Base-by-base conservation (phyloP, 2,113 vertebrate genomes). In the Phycodurus eques region DNA sequence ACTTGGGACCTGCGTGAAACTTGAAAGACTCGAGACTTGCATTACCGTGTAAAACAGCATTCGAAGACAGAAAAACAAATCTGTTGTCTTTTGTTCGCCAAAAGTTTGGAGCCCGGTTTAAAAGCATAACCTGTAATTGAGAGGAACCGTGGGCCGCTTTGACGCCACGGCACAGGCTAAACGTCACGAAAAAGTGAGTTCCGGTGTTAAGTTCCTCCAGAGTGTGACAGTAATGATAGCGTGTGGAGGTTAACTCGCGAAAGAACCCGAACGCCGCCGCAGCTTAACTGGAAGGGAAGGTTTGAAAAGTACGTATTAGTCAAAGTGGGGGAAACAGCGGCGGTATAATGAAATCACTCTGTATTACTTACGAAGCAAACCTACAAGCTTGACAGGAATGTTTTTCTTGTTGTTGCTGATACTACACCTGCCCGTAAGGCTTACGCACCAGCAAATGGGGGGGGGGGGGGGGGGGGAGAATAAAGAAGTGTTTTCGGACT, bases 261-360 rank as follows among this genome's bases (percentile, higher is more conserved):
- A 88, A 83, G 78, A 88, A 80, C 78, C n/a, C 39, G 67, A 76
- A 87, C 84, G 51, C 75, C 2, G 64, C 43, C 62, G 43, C 64
- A n/a, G 19, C 64, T 44, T 62, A 87, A 87, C 82, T 73, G 85
- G 82, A 81, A 70, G 79, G 80, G 75, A 80, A 85, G 79, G 73
- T 89, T 90, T 92, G 91, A 93, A 92, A 92, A 89, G 88, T 91
- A 91, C 88, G 91, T 90, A 92, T 92, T 86, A 94, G 93, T 92
- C 93, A 95, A 96, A 95, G 92, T 84, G 84, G 93, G 92, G 93
- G 93, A 89, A 93, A 93, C 93, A 92, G 89, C 87, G 88, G 90
- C 70, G 70, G 91, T 94, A 93, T 95, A 93, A 95, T 94, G 93
- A 94, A 90, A 93, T 94, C 92, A 81, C 91, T 94, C 92, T 88